phyloP scores from a whole-genome alignment of 2,888 invertebrate genomes.

The Heliconius aoede region DNA sequence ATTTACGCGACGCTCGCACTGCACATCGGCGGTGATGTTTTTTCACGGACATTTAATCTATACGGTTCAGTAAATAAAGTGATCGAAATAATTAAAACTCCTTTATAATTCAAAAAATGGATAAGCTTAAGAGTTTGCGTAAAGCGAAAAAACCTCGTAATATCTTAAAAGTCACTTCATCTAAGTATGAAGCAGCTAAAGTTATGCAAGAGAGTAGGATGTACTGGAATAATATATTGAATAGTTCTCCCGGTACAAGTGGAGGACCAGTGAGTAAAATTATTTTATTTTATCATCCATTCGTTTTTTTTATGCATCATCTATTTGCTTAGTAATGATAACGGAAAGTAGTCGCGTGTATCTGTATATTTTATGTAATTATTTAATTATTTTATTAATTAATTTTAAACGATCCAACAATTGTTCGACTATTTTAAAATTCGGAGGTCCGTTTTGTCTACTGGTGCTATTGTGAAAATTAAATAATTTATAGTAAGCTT shows the following conservation, averaged over 20 bases:
- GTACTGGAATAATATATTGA: constrained; percentile 70
- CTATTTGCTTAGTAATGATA: too few species aligned
- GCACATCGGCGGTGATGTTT: constrained; percentile 45
- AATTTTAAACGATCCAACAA: too few species aligned
- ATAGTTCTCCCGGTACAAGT: constrained; percentile 54
- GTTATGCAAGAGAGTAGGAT: constrained; percentile 64
- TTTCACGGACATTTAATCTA: constrained; percentile 48
- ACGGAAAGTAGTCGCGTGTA: too few species aligned
- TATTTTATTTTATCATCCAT: not conserved
- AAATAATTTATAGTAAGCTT: not conserved
- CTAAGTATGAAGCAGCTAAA: constrained; percentile 61
- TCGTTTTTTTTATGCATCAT: not conserved
- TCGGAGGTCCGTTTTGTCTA: too few species aligned
- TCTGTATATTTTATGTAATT: too few species aligned
- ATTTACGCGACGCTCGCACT: constrained; percentile 47
- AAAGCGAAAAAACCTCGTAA: constrained; percentile 59
- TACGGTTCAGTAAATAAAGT: constrained; percentile 45
- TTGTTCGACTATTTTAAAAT: too few species aligned
- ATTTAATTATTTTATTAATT: too few species aligned
- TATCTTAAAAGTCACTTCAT: constrained; percentile 62
- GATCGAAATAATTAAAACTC: constrained; percentile 38
- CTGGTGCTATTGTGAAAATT: too few species aligned
- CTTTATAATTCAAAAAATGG: constrained; percentile 20
- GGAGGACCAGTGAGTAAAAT: constrained; percentile 56
- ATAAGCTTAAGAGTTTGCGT: constrained; percentile 22